Evolutionary conservation across 1,140 invertebrate genomes (phyloP).

Genomic region (Dufourea novaeangliae): DNA sequence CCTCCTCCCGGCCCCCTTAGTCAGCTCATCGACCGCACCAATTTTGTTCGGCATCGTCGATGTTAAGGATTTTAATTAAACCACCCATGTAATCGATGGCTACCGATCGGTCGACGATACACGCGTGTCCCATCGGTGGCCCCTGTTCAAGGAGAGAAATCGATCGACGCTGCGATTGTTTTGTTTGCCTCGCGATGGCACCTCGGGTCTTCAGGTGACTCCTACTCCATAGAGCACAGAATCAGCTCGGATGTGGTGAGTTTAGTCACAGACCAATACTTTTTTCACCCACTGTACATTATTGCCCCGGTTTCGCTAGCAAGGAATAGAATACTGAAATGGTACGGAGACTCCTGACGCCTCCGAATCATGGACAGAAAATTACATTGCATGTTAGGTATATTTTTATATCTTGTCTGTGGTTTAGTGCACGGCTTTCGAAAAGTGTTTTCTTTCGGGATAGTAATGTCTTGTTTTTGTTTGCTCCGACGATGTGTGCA

Average conservation of each 20-base stretch:
- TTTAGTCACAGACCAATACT: too few species aligned
- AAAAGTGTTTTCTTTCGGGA: neutral
- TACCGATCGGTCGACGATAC: slow-evolving; percentile 21
- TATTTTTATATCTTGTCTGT: too few species aligned
- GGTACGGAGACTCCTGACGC: too few species aligned
- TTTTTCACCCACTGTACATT: too few species aligned
- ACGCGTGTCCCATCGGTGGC: neutral
- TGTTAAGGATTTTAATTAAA: slow-evolving; percentile 54
- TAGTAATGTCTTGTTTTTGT: neutral
- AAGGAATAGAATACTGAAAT: too few species aligned
- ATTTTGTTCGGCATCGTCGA: slow-evolving; percentile 42
- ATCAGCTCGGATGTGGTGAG: too few species aligned
- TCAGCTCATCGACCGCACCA: neutral
- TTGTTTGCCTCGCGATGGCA: neutral
- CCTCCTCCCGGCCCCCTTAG: too few species aligned
- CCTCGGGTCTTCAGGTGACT: neutral
- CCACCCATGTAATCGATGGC: slow-evolving; percentile 42
- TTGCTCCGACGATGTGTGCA: neutral
- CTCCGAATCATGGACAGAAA: too few species aligned
- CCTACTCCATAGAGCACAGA: too few species aligned
- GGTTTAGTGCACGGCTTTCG: too few species aligned
- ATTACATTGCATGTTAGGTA: too few species aligned
- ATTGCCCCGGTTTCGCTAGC: too few species aligned
- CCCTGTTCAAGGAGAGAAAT: neutral
- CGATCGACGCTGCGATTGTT: neutral